These are phyloP conservation scores for Pollimyrus isidori DNA, from an alignment of 2,113 vertebrate species.

Conservation along the genomic window DNA sequence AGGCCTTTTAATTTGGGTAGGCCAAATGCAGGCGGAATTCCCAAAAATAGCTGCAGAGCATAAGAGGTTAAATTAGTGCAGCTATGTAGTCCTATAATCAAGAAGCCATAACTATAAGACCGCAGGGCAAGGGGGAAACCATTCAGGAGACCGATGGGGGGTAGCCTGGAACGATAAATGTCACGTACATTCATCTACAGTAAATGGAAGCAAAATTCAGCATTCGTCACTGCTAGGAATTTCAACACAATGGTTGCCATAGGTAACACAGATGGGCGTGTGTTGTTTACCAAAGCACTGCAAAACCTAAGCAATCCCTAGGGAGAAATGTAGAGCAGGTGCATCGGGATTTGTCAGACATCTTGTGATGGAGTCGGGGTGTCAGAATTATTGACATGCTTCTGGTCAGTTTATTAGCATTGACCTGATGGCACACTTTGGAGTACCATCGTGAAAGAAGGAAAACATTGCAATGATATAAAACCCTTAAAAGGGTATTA, in stretches of 20 bases:
- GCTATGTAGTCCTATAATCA: background rate
- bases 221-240: background rate
- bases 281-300: background rate
- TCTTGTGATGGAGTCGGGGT: background rate
- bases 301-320: background rate
- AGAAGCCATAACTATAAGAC: background rate
- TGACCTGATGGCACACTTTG: background rate
- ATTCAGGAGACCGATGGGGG: background rate
- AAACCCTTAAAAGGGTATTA: background rate
- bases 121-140: background rate
- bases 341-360: background rate
- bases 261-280: background rate
- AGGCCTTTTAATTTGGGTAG: too few species aligned
- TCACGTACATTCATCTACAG: background rate
- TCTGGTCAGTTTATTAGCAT: constrained; percentile 5
- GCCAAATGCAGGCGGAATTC: too few species aligned
- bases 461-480: background rate
- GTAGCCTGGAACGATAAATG: background rate
- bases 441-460: background rate
- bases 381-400: background rate
- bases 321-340: background rate
- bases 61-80: background rate
- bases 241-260: constrained; percentile 7
- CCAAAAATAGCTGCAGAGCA: too few species aligned
- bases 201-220: background rate